A percentile compares a stretch with the other conserved stretches of the same genome.
Conservation (phyloP, 2,113 vertebrate species). For the Oncorhynchus nerka region DNA sequence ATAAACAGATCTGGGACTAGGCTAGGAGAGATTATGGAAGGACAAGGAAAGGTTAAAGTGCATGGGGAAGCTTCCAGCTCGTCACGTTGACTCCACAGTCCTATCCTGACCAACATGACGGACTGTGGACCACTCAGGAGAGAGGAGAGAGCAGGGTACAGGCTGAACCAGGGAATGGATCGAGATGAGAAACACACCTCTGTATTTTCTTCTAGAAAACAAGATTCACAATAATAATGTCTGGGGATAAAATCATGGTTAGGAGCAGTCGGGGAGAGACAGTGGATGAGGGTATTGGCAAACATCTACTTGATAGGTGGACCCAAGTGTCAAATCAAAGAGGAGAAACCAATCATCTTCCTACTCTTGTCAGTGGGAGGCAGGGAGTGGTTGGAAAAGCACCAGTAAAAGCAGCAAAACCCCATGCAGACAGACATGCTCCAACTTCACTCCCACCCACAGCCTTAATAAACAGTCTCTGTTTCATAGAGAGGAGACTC, state of each 20-base stretch:
- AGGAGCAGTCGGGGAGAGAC: background rate
- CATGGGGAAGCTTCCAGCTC: slow-evolving; percentile 52
- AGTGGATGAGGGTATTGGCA: background rate
- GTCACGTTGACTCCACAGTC: slow-evolving; percentile 20
- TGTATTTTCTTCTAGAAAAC: background rate
- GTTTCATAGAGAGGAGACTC: too few species aligned
- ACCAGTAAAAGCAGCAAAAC: background rate
- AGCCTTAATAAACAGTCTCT: too few species aligned
- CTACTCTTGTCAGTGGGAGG: background rate
- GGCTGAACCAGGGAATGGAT: slow-evolving; percentile 24
- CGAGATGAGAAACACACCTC: background rate
- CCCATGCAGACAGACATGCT: slow-evolving; percentile 7
- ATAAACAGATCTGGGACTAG: too few species aligned
- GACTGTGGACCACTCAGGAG: background rate
- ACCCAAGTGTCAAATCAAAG: background rate
- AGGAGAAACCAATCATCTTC: background rate
- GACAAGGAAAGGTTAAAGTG: slow-evolving; percentile 55
- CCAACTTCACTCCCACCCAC: background rate
- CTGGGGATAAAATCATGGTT: background rate
- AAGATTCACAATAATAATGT: background rate
- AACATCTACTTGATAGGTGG: background rate
- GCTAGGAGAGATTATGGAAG: slow-evolving; percentile 29
- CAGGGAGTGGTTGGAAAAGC: background rate
- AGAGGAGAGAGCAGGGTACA: slow-evolving; percentile 12
- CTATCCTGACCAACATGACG: slow-evolving; percentile 21